Conservation (phyloP, 1,140 invertebrate species). For the Panagrolaimus sp. region DNA sequence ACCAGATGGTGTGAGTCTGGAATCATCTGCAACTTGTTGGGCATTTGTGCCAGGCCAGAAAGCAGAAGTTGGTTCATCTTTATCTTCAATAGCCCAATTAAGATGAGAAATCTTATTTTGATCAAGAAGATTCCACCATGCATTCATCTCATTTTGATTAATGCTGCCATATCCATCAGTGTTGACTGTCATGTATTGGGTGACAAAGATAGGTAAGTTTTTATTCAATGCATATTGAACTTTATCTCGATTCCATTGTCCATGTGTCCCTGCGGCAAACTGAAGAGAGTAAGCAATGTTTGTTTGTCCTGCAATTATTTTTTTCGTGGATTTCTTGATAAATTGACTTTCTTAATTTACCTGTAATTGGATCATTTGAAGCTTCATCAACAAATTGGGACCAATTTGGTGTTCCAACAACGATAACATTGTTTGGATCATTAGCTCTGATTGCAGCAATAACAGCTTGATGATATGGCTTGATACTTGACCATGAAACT, state of each 20-base stretch:
- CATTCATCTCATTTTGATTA: not conserved
- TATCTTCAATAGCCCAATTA: conserved; percentile 16
- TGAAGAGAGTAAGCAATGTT: not conserved
- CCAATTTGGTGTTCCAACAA: conserved; percentile 30
- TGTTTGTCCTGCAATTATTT: not conserved
- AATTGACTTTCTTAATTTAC: not conserved
- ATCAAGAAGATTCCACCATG: conserved; percentile 17
- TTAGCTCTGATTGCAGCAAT: conserved; percentile 19
- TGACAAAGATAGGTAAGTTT: conserved; percentile 25
- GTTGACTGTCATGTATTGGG: conserved; percentile 31
- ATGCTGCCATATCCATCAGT: conserved; percentile 23
- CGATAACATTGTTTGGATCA: conserved; percentile 32
- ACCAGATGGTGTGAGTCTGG: too few species aligned
- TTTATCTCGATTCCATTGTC: not conserved
- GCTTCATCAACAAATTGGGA: not conserved
- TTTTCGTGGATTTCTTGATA: conserved; percentile 29
- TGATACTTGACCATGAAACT: conserved; percentile 18
- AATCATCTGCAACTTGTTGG: too few species aligned
- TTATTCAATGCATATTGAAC: conserved; percentile 4
- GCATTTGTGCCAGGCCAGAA: not conserved
- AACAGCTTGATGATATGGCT: not conserved
- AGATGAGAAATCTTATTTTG: not conserved
- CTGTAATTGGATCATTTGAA: not conserved
- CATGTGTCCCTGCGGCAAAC: conserved; percentile 15
- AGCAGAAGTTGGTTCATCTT: conserved; percentile 4